phyloP scores from a whole-genome alignment of 2,113 vertebrate genomes.

The Crotalus helleri region DNA sequence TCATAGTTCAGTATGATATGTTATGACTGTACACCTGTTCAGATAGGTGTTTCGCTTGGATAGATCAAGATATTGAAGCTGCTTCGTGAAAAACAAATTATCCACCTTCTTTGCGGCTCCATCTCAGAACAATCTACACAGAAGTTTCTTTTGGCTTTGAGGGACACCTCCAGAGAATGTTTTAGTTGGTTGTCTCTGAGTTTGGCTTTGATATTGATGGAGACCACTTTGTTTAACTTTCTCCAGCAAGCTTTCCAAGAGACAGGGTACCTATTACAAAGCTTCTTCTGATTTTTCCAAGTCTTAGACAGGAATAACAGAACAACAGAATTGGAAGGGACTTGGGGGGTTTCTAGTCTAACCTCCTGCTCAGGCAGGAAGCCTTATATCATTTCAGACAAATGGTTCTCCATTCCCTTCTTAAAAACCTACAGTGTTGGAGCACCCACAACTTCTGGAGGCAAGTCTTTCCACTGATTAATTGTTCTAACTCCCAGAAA shows the following conservation, averaged over 20 bases:
- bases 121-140: background rate
- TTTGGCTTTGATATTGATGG: background rate
- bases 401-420: too few species aligned
- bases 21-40: background rate
- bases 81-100: background rate
- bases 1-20: background rate
- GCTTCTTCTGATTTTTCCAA: background rate
- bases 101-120: background rate
- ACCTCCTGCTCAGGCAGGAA: too few species aligned
- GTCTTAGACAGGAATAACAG: background rate
- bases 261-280: background rate
- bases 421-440: too few species aligned
- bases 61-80: background rate
- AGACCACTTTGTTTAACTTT: background rate
- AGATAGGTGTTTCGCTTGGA: background rate
- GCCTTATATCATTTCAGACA: too few species aligned
- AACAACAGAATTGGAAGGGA: background rate
- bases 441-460: too few species aligned
- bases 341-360: too few species aligned
- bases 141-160: background rate
- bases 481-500: background rate
- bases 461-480: background rate
- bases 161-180: background rate
- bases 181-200: background rate
- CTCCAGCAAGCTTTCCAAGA: background rate